Evolutionary conservation across 2,888 invertebrate species (phyloP), one percentile per base, ranked within the genome.

Genomic region (Melieria omissa): DNA sequence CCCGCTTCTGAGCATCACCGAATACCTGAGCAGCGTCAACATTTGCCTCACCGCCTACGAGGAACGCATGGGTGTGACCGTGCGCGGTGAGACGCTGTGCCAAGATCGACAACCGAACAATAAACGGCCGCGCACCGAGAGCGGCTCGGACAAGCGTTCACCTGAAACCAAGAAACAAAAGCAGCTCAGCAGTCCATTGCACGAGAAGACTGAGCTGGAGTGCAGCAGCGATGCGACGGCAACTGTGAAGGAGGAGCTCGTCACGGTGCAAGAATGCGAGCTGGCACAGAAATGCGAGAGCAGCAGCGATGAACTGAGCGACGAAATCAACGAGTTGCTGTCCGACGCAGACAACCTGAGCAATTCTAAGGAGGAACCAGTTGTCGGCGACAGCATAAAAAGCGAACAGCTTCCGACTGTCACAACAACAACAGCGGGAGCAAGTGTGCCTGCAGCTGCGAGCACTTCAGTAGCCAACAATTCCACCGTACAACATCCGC

Each of bases 41-140:
- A 92, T 95, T 29, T 93, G 93, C 83, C 90, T 95, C 78, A 90
- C 91, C 67, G 92, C 93, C 0, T 94, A 94, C 78, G 91, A 94
- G 78, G 92, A 92, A 81, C 88, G 94, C 52, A 89, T 93, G 80
- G 91, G 92, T 4, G 86, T 90, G 4, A 90, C 88, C 75, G 87
- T 88, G 14, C 87, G 88, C 47, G 88, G 88, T 49, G 89, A 90
- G 72, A 81, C 78, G 10, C 73, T 87, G 5, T 82, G 78, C 73
- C 81, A 88, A 57, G 82, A 85, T 3, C 80, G 82, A 41, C 14
- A 73, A 45, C 41, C 54, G 6, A 80, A 76, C 12, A 29, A 29
- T 29, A 87, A 87, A 75, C 88, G 91, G 61, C 85, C 90, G 78
- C 85, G 91, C 67, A 89, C 91, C 82, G 89, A 92, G 85, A 89